phyloP scores from a whole-genome alignment of 2,797 vertebrate genomes.

The Distichodus sexfasciatus region DNA sequence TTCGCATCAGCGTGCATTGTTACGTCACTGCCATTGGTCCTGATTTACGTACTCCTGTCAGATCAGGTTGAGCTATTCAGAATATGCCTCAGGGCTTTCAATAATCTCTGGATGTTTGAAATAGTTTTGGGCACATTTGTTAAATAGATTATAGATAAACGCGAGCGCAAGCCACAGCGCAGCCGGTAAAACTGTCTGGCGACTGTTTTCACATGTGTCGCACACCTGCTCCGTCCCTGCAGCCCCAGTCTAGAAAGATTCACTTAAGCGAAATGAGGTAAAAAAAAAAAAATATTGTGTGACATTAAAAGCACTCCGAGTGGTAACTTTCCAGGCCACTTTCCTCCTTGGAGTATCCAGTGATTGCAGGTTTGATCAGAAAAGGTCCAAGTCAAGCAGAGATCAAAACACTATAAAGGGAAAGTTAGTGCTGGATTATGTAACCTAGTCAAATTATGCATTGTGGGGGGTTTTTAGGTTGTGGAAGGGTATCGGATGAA shows the following conservation, averaged over 20 bases:
- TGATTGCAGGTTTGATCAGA: not conserved
- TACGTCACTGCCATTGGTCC: not conserved
- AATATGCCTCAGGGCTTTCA: not conserved
- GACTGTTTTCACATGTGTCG: not conserved
- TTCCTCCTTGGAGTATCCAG: not conserved
- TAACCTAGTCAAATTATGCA: not conserved
- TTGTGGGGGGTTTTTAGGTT: conserved; percentile 1
- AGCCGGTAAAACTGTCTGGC: not conserved
- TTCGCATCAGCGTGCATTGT: conserved; percentile 20
- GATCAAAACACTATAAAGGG: not conserved
- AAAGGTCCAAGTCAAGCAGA: not conserved
- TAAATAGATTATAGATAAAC: conserved; percentile 5
- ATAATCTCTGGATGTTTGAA: conserved; percentile 15
- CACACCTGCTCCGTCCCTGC: not conserved
- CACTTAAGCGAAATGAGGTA: not conserved
- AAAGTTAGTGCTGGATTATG: not conserved
- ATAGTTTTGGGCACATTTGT: conserved; percentile 28
- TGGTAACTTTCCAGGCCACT: not conserved
- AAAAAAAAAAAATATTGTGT: no score
- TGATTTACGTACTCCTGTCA: conserved; percentile 4
- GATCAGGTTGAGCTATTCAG: conserved; percentile 9
- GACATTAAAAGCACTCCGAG: not conserved
- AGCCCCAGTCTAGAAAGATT: not conserved
- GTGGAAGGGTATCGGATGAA: not conserved
- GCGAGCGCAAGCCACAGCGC: not conserved